Percentiles rank a stretch among this genome's conserved stretches.
Evolutionary conservation across 2,113 vertebrate genomes (phyloP).

Genomic region (Heliornis fulica): DNA sequence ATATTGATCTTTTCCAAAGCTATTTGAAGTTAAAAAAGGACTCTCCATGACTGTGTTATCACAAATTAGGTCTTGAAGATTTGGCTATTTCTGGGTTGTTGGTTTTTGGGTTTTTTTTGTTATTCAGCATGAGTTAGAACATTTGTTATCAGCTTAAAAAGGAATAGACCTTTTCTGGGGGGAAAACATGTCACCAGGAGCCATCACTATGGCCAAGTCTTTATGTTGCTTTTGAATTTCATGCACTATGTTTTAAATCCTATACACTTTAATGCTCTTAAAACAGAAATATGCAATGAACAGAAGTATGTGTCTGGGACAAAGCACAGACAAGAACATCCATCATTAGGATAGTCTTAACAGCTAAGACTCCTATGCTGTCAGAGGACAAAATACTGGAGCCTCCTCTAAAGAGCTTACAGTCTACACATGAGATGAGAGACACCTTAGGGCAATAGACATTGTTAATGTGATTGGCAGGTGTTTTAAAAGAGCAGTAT

Average conservation of each 20-base stretch:
- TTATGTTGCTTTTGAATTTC: not conserved
- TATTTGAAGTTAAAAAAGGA: not conserved
- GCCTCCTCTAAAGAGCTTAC: not conserved
- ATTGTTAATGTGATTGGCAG: not conserved
- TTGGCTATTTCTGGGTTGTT: not conserved
- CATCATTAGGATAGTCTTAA: not conserved
- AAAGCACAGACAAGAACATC: not conserved
- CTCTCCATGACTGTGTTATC: not conserved
- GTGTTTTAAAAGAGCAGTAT: not conserved
- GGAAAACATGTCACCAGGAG: not conserved
- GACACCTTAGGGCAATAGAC: not conserved
- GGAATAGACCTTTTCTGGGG: not conserved
- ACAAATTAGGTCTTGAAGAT: not conserved
- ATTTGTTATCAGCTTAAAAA: not conserved
- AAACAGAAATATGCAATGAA: not conserved
- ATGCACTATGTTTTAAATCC: not conserved
- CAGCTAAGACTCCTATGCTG: not conserved
- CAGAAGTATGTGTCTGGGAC: not conserved
- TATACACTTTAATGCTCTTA: not conserved
- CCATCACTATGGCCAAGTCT: not conserved
- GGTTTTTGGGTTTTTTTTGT: no score
- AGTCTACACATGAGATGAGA: not conserved
- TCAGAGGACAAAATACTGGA: not conserved
- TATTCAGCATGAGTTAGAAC: not conserved
- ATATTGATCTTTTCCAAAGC: not conserved